phyloP scores from a whole-genome alignment of 2,113 vertebrate species.

The Microtus ochrogaster region DNA sequence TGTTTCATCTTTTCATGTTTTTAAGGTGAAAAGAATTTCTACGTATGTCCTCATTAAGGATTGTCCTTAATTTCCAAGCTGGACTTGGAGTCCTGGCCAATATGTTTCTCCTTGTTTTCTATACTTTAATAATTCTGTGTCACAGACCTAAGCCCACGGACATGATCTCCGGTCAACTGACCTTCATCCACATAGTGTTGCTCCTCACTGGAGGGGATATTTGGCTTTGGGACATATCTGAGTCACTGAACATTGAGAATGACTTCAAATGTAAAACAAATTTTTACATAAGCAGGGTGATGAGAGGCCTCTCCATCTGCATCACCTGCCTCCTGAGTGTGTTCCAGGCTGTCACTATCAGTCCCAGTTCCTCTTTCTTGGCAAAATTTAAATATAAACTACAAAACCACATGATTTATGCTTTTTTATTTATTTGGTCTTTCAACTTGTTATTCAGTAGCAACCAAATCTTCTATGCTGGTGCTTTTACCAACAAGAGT shows the following conservation, averaged over 20 bases:
- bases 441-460: too few species aligned
- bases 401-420: too few species aligned
- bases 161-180: neutral
- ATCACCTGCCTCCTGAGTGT: neutral
- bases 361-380: neutral
- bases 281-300: neutral
- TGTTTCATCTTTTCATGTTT: neutral
- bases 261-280: neutral
- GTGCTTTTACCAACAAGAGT: too few species aligned
- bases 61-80: neutral
- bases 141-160: neutral
- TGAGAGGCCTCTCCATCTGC: neutral
- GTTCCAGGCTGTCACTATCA: neutral
- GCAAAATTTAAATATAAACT: neutral
- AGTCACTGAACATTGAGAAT: neutral
- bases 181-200: neutral
- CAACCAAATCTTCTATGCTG: too few species aligned
- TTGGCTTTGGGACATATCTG: neutral
- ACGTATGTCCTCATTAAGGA: neutral
- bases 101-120: neutral
- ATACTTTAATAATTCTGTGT: neutral
- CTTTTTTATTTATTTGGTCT: too few species aligned
- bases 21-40: neutral
- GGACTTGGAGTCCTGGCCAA: neutral
- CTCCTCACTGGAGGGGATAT: neutral